phyloP scores from a whole-genome alignment of 1,140 invertebrate species.

The Idris sp. region DNA sequence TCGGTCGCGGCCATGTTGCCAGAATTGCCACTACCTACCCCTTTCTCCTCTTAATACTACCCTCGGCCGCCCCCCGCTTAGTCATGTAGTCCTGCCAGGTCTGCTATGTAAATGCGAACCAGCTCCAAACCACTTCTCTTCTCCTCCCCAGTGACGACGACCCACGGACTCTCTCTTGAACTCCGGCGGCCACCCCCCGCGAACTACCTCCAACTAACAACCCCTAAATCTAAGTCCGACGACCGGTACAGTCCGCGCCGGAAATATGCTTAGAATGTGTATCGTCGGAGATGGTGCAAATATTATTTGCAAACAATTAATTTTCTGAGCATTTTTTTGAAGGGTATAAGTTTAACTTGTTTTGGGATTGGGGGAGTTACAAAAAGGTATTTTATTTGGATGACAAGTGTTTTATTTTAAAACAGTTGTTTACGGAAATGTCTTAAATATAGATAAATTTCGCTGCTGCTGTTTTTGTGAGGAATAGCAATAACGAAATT shows the following conservation, averaged over 20 bases:
- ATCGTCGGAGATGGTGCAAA: conserved; percentile 41
- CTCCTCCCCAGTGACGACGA: conserved; percentile 57
- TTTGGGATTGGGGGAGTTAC: too few relatives aligned
- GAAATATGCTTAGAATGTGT: conserved; percentile 67
- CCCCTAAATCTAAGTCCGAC: conserved; percentile 78
- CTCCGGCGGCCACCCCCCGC: conserved; percentile 69
- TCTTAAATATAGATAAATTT: too few relatives aligned
- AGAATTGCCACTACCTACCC: conserved; percentile 75
- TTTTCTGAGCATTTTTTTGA: too few relatives aligned
- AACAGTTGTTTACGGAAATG: too few relatives aligned
- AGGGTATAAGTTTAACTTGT: too few relatives aligned
- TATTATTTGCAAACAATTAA: too few relatives aligned
- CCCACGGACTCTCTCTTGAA: conserved; percentile 65
- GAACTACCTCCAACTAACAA: conserved; percentile 76
- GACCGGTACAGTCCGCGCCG: conserved; percentile 72
- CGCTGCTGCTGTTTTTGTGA: too few relatives aligned
- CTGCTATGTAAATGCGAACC: conserved; percentile 78
- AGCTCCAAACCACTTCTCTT: conserved; percentile 65
- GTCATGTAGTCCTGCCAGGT: conserved; percentile 78
- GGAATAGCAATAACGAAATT: too few relatives aligned
- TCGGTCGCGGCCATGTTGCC: conserved; percentile 77
- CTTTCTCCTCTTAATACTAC: conserved; percentile 76
- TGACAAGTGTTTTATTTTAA: too few relatives aligned
- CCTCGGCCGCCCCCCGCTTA: conserved; percentile 73
- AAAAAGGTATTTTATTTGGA: too few relatives aligned